Conservation (phyloP, 2,113 vertebrate species). For the Trematomus loennbergii region DNA sequence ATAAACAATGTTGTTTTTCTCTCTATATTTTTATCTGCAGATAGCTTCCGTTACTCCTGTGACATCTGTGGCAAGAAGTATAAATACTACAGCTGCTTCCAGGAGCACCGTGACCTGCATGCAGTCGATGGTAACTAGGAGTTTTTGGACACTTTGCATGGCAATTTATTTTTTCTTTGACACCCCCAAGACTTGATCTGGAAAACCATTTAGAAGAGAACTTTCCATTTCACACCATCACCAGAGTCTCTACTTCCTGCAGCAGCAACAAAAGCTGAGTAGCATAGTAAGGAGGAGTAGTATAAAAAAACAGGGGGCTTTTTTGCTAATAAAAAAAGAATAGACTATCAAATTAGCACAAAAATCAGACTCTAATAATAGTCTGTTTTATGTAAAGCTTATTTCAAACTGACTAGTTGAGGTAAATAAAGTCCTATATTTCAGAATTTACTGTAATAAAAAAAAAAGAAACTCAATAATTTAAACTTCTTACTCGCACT, state of each 20-base stretch:
- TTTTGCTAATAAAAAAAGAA: neutral
- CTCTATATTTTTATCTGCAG: slow-evolving; percentile 79
- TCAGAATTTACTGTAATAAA: neutral
- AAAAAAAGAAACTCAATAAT: neutral
- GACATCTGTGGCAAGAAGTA: slow-evolving; percentile 99
- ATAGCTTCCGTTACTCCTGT: slow-evolving; percentile 97
- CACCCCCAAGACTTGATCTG: neutral
- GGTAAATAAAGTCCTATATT: neutral
- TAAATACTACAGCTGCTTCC: slow-evolving; percentile 99
- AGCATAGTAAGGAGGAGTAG: slow-evolving; percentile 12
- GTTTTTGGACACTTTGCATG: slow-evolving; percentile 31
- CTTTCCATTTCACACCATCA: slow-evolving; percentile 5
- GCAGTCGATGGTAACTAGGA: slow-evolving; percentile 92
- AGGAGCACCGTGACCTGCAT: slow-evolving; percentile 97
- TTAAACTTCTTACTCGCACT: neutral
- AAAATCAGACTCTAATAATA: neutral
- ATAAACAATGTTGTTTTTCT: slow-evolving; percentile 5
- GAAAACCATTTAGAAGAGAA: slow-evolving; percentile 4
- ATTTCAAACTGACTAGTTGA: neutral
- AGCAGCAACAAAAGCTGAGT: slow-evolving; percentile 9
- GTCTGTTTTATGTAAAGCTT: slow-evolving; percentile 1
- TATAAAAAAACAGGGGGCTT: neutral
- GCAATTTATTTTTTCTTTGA: slow-evolving; percentile 18
- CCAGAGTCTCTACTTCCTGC: slow-evolving; percentile 4
- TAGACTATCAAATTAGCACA: neutral